Evolutionary conservation across 30 jellyfish, hydroid and myxozoan species (phyloP), one percentile per base, ranked within the genome.

Genomic region (Chironex yamaguchii): DNA sequence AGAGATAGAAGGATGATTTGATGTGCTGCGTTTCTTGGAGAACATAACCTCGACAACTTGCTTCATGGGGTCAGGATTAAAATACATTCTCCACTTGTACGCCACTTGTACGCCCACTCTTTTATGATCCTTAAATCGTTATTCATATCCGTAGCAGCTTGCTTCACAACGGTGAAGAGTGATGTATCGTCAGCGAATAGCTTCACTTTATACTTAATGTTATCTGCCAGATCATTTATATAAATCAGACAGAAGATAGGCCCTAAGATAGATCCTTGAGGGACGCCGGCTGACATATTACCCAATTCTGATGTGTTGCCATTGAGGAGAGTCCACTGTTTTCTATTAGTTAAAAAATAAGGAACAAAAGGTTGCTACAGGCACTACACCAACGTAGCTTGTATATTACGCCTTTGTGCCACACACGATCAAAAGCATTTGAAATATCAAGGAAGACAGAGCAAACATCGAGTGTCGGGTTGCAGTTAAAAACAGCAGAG

Each of bases 401-500:
- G 21, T 11, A 74, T 20, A 0, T 14, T 17, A 74, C 36, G n/a
- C 87, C 87, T 22, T 83, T 68, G 76, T 83, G 88, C 93, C 93
- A 81, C 52, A 81, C 89, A 30, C 87, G 32, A 34, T 69, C 88
- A 58, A 84, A 84, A 2, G 93, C 93, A 50, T 84, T 84, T 29
- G 93, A 84, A 24, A 83, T 67, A 34, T 67, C 81, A 0, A 83
- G 86, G 27, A 52, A 83, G 6, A 83, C 89, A 34, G 86, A 71
- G n/a, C 81, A 51, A 22, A 52, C 79, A 67, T 83, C 93, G 29
- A 83, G 86, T 1, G 93, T 34, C 2, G 93, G 93, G 34, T 69
- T 83, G 89, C 69, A 51, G 53, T 83, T 87, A 49, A 83, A 83
- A 14, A 69, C 79, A 67, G 72, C 34, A 66, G 21, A 79, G 3